A percentile compares a stretch with the other conserved stretches of the same genome.
phyloP scores from a whole-genome alignment of 2,113 vertebrate genomes.

The Corythaeola cristata region DNA sequence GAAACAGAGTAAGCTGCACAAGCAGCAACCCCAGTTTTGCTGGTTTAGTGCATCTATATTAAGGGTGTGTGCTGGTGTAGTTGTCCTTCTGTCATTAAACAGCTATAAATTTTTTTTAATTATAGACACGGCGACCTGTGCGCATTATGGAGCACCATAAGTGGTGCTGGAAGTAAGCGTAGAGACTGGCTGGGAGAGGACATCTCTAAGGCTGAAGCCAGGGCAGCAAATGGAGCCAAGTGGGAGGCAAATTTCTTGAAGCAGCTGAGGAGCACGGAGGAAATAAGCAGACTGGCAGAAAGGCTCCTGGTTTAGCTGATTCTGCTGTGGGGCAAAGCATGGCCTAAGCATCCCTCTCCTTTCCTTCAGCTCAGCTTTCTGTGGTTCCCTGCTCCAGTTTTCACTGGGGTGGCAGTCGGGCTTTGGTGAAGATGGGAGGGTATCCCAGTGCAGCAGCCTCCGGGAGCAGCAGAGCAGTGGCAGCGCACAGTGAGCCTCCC shows the following conservation, averaged over 20 bases:
- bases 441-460: neutral
- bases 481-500: neutral
- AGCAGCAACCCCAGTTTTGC: slow-evolving; percentile 48
- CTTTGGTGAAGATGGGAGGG: neutral
- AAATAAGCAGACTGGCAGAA: neutral
- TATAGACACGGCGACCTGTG: neutral
- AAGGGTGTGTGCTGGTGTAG: slow-evolving; percentile 11
- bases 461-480: neutral
- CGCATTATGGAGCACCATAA: neutral
- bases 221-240: neutral
- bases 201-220: neutral
- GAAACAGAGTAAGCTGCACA: neutral
- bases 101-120: slow-evolving; percentile 19
- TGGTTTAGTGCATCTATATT: slow-evolving; percentile 1
- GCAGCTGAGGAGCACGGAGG: neutral
- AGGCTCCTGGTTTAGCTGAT: neutral
- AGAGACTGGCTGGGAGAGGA: neutral
- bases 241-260: neutral
- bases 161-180: neutral
- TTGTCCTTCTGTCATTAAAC: slow-evolving; percentile 5
- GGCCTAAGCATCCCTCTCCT: neutral
- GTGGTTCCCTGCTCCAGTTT: neutral
- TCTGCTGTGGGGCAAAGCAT: neutral
- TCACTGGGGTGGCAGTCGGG: neutral
- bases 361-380: neutral